These are phyloP conservation scores for Dynastes hyllus DNA, from an alignment of 2,888 invertebrate species.

Conservation along the genomic window DNA sequence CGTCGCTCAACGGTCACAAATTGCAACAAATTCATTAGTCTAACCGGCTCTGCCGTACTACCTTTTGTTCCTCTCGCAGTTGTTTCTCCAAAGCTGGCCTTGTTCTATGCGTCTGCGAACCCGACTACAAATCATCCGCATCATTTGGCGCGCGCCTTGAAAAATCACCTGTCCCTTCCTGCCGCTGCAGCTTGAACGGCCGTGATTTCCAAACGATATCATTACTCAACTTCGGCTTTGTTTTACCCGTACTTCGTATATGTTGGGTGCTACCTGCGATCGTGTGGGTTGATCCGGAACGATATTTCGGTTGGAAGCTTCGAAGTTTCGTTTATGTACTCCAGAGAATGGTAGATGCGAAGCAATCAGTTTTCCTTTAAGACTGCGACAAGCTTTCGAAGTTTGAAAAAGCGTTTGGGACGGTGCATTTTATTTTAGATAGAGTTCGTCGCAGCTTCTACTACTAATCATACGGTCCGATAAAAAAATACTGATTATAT, in stretches of 20 bases:
- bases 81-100: neutral
- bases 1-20: slow-evolving; percentile 9
- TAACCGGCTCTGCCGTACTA: neutral
- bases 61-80: neutral
- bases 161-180: slow-evolving; percentile 10
- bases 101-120: neutral
- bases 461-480: too few relatives aligned
- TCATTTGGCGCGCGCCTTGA: slow-evolving; percentile 12
- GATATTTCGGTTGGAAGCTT: too few relatives aligned
- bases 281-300: too few relatives aligned
- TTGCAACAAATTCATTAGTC: slow-evolving; percentile 12
- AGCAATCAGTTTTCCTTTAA: too few relatives aligned
- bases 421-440: too few relatives aligned
- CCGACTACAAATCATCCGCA: slow-evolving; percentile 13
- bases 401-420: too few relatives aligned
- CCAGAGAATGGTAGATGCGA: too few relatives aligned
- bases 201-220: slow-evolving; percentile 12
- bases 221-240: slow-evolving; percentile 10
- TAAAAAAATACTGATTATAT: too few relatives aligned
- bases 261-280: too few relatives aligned
- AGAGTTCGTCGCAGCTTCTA: too few relatives aligned
- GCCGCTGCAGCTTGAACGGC: slow-evolving; percentile 1
- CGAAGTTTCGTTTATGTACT: too few relatives aligned
- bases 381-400: too few relatives aligned
- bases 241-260: neutral